Evolutionary conservation across 1,140 invertebrate species (phyloP).

Genomic region (Bombus vancouverensis): DNA sequence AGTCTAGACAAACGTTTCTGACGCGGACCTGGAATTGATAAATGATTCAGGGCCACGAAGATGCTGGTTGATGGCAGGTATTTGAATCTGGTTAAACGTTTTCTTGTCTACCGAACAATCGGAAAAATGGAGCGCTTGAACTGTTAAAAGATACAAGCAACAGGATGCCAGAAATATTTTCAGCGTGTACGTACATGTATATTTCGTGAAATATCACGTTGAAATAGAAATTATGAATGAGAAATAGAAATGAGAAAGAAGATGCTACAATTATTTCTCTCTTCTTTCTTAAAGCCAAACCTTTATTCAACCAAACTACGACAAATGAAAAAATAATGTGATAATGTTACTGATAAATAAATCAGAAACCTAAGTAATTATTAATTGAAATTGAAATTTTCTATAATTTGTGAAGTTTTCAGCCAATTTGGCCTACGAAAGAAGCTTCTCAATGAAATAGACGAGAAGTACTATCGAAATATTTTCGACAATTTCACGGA

Average conservation of each 20-base stretch:
- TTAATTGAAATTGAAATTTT: too few species aligned
- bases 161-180: neutral
- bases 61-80: neutral
- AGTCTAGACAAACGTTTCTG: slow-evolving; percentile 40
- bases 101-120: neutral
- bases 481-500: neutral
- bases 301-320: too few species aligned
- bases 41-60: slow-evolving; percentile 49
- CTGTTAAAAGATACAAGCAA: neutral
- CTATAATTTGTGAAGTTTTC: neutral
- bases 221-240: too few species aligned
- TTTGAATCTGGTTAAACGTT: slow-evolving; percentile 4
- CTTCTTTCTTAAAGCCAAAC: too few species aligned
- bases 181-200: neutral
- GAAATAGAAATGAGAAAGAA: too few species aligned
- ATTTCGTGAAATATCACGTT: too few species aligned
- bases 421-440: neutral
- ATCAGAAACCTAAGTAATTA: too few species aligned
- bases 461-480: neutral
- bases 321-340: too few species aligned
- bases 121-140: neutral
- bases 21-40: slow-evolving; percentile 27
- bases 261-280: too few species aligned
- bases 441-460: neutral
- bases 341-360: too few species aligned